Evolutionary conservation across 2,888 invertebrate species (phyloP).

Genomic region (Thumatha senex): DNA sequence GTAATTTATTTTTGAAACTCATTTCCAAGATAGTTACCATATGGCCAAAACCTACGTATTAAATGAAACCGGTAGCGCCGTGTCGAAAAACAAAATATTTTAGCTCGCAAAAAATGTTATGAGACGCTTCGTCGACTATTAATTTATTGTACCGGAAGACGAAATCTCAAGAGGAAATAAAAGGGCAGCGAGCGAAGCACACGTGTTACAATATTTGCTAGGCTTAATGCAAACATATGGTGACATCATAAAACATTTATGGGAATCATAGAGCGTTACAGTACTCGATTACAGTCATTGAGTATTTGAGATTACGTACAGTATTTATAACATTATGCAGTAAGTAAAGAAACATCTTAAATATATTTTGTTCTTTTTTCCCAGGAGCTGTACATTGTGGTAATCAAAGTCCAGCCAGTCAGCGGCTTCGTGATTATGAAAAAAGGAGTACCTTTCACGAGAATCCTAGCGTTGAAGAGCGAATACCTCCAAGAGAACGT

Average conservation of each 20-base stretch:
- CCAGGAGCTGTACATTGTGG: slow-evolving; percentile 74
- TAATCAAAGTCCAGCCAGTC: slow-evolving; percentile 77
- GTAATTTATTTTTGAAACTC: slow-evolving; percentile 36
- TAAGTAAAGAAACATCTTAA: slow-evolving; percentile 35
- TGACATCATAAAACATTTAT: slow-evolving; percentile 57
- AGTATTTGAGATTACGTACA: slow-evolving; percentile 27
- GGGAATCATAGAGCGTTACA: slow-evolving; percentile 38
- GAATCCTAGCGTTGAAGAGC: slow-evolving; percentile 68
- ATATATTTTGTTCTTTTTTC: slow-evolving; percentile 60
- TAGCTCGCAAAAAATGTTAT: slow-evolving; percentile 59
- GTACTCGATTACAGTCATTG: slow-evolving; percentile 12
- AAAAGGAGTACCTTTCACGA: slow-evolving; percentile 77
- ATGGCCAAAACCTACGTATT: slow-evolving; percentile 55
- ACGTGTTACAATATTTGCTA: slow-evolving; percentile 83
- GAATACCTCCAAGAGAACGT: slow-evolving; percentile 72
- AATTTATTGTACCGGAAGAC: slow-evolving; percentile 81
- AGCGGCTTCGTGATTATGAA: slow-evolving; percentile 79
- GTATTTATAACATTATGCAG: slow-evolving; percentile 25
- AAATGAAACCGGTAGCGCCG: slow-evolving; percentile 59
- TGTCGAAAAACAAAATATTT: slow-evolving; percentile 57
- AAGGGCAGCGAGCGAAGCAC: slow-evolving; percentile 71
- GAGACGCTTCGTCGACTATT: slow-evolving; percentile 60
- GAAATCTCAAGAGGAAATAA: slow-evolving; percentile 82
- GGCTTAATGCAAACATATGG: slow-evolving; percentile 75
- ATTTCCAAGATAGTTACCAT: slow-evolving; percentile 48